Percentiles rank a stretch among this genome's conserved stretches.
These are phyloP conservation scores for Neoarius graeffei DNA, from an alignment of 2,113 vertebrate species.

Conservation along the genomic window DNA sequence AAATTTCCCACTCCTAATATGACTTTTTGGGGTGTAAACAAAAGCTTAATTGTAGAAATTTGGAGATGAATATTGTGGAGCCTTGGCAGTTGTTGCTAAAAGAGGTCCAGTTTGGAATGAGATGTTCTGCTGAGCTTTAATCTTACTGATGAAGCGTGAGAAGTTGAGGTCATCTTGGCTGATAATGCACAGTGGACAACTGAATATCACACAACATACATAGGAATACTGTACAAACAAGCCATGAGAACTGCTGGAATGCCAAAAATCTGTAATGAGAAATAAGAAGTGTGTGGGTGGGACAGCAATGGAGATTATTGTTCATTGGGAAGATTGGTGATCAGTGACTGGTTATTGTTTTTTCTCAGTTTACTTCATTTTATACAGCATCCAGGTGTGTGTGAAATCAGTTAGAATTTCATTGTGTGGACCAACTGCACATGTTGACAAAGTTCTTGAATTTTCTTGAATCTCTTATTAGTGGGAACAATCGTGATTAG, in stretches of 20 bases:
- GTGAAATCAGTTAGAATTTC: not conserved
- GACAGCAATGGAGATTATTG: not conserved
- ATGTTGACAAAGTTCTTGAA: not conserved
- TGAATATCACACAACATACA: not conserved
- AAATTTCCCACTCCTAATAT: slow-evolving; percentile 88
- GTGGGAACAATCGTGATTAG: not conserved
- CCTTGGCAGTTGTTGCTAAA: slow-evolving; percentile 35
- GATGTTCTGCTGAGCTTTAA: not conserved
- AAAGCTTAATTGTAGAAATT: slow-evolving; percentile 95
- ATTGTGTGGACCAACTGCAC: not conserved
- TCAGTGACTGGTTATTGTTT: not conserved
- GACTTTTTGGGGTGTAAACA: slow-evolving; percentile 95
- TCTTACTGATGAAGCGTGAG: not conserved
- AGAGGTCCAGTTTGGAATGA: slow-evolving; percentile 21
- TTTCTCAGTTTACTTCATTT: not conserved
- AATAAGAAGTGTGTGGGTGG: not conserved
- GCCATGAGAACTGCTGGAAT: not conserved
- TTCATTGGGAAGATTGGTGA: not conserved
- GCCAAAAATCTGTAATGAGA: not conserved
- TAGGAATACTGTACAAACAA: not conserved
- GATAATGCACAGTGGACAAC: not conserved
- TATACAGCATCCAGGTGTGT: not conserved
- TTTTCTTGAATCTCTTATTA: not conserved
- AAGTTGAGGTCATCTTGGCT: not conserved
- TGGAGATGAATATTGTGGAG: slow-evolving; percentile 82